Percentiles rank a stretch among this genome's conserved stretches.
Conservation (phyloP, 23 tunicate species). For the Halocynthia roretzi region DNA sequence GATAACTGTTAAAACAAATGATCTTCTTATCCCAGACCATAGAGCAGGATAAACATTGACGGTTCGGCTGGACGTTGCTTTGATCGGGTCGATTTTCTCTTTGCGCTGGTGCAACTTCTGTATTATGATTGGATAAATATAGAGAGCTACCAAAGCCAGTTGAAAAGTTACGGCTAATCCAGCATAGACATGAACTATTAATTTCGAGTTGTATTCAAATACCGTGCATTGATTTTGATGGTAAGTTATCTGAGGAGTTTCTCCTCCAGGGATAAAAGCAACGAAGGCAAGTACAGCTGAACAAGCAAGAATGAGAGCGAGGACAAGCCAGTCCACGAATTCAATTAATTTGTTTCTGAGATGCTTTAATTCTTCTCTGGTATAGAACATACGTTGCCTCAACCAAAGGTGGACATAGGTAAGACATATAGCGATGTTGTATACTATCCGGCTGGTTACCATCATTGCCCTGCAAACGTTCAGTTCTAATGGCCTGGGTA, state of each 20-base stretch:
- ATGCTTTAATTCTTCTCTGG: conserved; percentile 15
- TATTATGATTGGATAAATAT: conserved; percentile 19
- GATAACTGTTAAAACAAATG: conserved; percentile 17
- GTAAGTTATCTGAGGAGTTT: conserved; percentile 3
- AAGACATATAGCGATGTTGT: conserved; percentile 21
- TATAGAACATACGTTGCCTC: conserved; percentile 17
- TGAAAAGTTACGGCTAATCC: conserved; percentile 22
- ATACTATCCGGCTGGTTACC: conserved; percentile 13
- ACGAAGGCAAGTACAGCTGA: conserved; percentile 12
- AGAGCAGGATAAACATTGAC: conserved; percentile 13
- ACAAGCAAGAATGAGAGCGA: neutral
- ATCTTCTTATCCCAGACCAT: conserved; percentile 23
- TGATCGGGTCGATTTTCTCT: neutral
- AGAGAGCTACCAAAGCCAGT: conserved; percentile 23
- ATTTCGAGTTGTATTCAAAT: conserved; percentile 24
- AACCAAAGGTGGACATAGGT: conserved; percentile 29
- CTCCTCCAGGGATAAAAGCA: conserved; percentile 14
- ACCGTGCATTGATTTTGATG: conserved; percentile 16
- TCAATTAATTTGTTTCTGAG: neutral
- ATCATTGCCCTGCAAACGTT: conserved; percentile 10
- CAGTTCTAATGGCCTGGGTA: neutral
- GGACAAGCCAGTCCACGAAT: conserved; percentile 16
- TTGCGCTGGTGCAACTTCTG: neutral
- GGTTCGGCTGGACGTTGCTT: neutral
- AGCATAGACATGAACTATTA: conserved; percentile 6